These are phyloP conservation scores for Branchinecta lynchi DNA, from an alignment of 1,140 invertebrate species.

Conservation along the genomic window DNA sequence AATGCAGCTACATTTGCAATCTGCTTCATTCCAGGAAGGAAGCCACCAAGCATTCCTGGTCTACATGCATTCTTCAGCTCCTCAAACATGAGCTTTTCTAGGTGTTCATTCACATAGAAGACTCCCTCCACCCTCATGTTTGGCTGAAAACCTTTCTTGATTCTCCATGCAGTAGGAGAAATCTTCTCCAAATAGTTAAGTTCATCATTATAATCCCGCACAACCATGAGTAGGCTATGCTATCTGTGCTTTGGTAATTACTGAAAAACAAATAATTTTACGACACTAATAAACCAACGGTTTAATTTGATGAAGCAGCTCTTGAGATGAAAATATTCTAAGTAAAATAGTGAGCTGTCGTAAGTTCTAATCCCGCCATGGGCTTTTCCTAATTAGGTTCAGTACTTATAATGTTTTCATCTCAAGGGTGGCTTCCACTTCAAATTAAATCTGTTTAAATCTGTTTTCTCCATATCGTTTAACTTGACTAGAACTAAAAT, in stretches of 20 bases:
- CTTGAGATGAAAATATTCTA: too few relatives aligned
- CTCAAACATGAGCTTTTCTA: slow-evolving; percentile 96
- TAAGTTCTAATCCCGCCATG: too few relatives aligned
- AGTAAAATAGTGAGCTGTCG: too few relatives aligned
- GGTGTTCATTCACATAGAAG: slow-evolving; percentile 86
- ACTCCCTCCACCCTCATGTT: slow-evolving; percentile 99
- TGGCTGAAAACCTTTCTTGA: slow-evolving; percentile 97
- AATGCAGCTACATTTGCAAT: slow-evolving; percentile 98
- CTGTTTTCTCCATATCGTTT: too few relatives aligned
- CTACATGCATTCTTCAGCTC: slow-evolving; percentile 79
- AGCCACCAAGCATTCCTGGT: slow-evolving; percentile 78
- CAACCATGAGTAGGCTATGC: slow-evolving; percentile 49
- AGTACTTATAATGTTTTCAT: too few relatives aligned
- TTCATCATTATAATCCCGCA: slow-evolving; percentile 85
- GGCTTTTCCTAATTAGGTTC: too few relatives aligned
- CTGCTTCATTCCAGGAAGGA: slow-evolving; percentile 96
- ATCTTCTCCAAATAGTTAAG: slow-evolving; percentile 83
- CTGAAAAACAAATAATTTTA: too few relatives aligned
- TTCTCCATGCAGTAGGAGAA: slow-evolving; percentile 67
- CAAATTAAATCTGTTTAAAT: too few relatives aligned
- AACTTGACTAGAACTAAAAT: too few relatives aligned
- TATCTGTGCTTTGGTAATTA: not conserved
- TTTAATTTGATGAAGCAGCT: too few relatives aligned
- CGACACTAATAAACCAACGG: too few relatives aligned
- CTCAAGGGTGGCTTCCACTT: too few relatives aligned